These are phyloP conservation scores for Gymnothorax javanicus DNA, from an alignment of 2,797 vertebrate genomes.

Conservation along the genomic window DNA sequence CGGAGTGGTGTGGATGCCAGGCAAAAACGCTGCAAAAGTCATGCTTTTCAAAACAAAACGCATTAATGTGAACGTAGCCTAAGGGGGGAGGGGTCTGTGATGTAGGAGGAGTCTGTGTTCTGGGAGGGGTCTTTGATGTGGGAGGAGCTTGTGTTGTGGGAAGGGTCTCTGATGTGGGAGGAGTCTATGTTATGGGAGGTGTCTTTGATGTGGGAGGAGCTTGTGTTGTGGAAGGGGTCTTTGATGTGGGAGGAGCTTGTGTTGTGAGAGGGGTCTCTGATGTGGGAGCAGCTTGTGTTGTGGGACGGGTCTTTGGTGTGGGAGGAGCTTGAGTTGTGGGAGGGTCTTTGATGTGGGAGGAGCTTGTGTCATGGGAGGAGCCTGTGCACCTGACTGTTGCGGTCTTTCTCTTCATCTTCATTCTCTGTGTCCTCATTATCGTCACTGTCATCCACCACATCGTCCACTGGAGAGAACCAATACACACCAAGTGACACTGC, in stretches of 20 bases:
- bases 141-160: not conserved
- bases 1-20: no score
- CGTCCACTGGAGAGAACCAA: conserved; percentile 81
- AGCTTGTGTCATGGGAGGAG: not conserved
- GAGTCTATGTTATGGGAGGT: not conserved
- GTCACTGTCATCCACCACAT: conserved; percentile 95
- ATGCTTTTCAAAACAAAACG: no score
- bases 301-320: not conserved
- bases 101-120: not conserved
- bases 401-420: conserved; percentile 86
- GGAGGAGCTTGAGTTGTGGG: not conserved
- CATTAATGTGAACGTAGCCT: no score
- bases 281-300: not conserved
- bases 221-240: not conserved
- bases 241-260: not conserved
- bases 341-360: not conserved
- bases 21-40: no score
- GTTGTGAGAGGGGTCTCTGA: not conserved
- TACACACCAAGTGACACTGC: conserved; percentile 20
- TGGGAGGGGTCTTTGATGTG: not conserved
- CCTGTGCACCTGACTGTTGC: conserved; percentile 69
- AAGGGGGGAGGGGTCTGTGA: not conserved
- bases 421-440: conserved; percentile 92
- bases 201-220: not conserved
- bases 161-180: not conserved